Evolutionary conservation across 35 echinoderm and acorn worm genomes (phyloP), one percentile per base, ranked within the genome.

Genomic region (Amphiura filiformis): DNA sequence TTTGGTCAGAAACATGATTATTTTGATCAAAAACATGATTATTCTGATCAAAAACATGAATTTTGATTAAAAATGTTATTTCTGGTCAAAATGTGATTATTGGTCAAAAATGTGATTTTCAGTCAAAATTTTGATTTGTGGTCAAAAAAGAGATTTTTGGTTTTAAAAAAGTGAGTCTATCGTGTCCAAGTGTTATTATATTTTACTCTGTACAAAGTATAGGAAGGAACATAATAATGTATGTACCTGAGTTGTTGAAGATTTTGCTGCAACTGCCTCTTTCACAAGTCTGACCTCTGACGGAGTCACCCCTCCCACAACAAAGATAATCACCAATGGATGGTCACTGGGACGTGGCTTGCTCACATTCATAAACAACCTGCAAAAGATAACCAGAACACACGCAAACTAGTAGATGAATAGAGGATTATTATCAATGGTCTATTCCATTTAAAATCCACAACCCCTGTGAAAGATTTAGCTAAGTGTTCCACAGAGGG

Each of bases 291-390:
- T 91, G 56, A 94, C 92, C 75, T 97, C 95, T n/a, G 95, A 93
- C 41, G 84, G 91, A 3, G 95, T 94, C 13, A 97, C 89, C 30
- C 95, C 95, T 22, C 95, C 95, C 79, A 97, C 82, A 40, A 97
- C 84, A 39, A 89, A 97, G 36, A 93, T 34, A 38, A 97, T 78
- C 39, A 97, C 33, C 35, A 97, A 88, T 15, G 88, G 86, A 75
- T 97, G 92, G 35, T 97, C 92, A 38, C 65, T 97, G 33, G 95
- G 95, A 26, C 95, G 84, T 61, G 95, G 95, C 42, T 97, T 97
- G 36, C 88, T 86, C 23, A 97, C 95, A 88, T 91, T 97, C 88
- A 97, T 93, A 65, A 97, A 97, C 33, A 97, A 82, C 79, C 91
- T 97, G 84, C n/a, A n/a, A n/a, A n/a, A 80, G 76, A 35, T 22